Conservation (phyloP, 2,888 invertebrate species). For the Schrankia costaestrigalis region DNA sequence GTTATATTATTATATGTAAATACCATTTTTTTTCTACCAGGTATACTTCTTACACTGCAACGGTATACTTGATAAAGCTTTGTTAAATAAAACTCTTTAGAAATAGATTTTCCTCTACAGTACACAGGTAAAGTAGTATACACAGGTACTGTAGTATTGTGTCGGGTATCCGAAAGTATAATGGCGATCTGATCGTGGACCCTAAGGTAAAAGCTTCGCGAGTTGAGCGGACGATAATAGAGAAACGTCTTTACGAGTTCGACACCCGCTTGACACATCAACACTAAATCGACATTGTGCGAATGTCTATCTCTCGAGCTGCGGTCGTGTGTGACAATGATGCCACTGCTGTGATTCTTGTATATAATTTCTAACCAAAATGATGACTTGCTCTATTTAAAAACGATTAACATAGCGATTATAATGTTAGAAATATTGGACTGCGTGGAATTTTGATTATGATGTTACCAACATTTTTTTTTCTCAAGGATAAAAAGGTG, state of each 20-base stretch:
- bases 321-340: slow-evolving; percentile 33
- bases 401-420: too few relatives aligned
- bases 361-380: too few relatives aligned
- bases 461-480: slow-evolving; percentile 19
- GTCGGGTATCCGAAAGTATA: slow-evolving; percentile 3
- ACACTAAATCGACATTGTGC: slow-evolving; percentile 50
- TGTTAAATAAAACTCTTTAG: too few relatives aligned
- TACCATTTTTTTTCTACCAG: too few relatives aligned
- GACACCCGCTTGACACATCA: slow-evolving; percentile 69
- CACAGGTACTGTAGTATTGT: too few relatives aligned
- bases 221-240: slow-evolving; percentile 65
- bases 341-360: slow-evolving; percentile 17
- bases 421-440: too few relatives aligned
- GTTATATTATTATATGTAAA: too few relatives aligned
- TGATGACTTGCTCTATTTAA: too few relatives aligned
- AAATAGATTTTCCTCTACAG: too few relatives aligned
- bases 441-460: slow-evolving; percentile 34
- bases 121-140: too few relatives aligned
- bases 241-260: slow-evolving; percentile 70
- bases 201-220: slow-evolving; percentile 50
- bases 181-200: slow-evolving; percentile 35
- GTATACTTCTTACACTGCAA: too few relatives aligned
- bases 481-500: slow-evolving; percentile 1
- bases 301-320: slow-evolving; percentile 25
- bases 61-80: too few relatives aligned